A percentile compares a stretch with the other conserved stretches of the same genome.
phyloP scores from a whole-genome alignment of 2,888 invertebrate genomes.

The Synanthedon tipuliformis region DNA sequence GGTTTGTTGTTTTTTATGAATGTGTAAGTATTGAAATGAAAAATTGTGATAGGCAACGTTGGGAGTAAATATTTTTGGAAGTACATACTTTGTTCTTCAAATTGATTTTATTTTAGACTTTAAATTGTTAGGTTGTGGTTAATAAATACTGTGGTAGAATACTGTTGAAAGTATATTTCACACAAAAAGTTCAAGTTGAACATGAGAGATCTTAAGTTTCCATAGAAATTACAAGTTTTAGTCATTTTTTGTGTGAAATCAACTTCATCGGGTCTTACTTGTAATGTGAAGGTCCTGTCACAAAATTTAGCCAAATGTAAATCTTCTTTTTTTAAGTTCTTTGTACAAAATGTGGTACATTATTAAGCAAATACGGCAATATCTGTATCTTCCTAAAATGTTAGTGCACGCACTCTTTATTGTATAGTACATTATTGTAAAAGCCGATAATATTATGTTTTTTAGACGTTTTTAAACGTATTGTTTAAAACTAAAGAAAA shows the following conservation, averaged over 20 bases:
- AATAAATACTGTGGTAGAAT: constrained; percentile 27
- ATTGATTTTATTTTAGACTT: constrained; percentile 35
- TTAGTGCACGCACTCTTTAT: constrained; percentile 32
- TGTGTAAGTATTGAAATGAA: constrained; percentile 31
- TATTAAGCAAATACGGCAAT: constrained; percentile 45
- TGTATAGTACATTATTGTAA: constrained; percentile 40
- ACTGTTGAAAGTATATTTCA: too few relatives aligned
- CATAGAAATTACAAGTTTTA: too few relatives aligned
- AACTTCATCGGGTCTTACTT: constrained; percentile 1
- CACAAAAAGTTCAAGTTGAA: too few relatives aligned
- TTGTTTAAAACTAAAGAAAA: constrained; percentile 34
- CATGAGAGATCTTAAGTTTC: too few relatives aligned
- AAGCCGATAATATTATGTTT: constrained; percentile 34
- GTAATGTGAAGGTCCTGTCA: constrained; percentile 32
- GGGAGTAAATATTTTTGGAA: constrained; percentile 49
- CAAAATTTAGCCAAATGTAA: constrained; percentile 58
- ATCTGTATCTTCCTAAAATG: constrained; percentile 60
- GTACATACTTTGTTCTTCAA: constrained; percentile 39
- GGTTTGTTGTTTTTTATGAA: constrained; percentile 36
- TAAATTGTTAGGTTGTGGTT: constrained; percentile 62
- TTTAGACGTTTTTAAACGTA: constrained; percentile 26
- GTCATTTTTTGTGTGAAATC: neutral
- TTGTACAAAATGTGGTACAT: constrained; percentile 37
- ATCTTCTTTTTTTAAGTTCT: constrained; percentile 33
- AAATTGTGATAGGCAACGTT: constrained; percentile 53